These are phyloP conservation scores for Hololepta plana DNA, from an alignment of 2,888 invertebrate genomes.

Conservation along the genomic window DNA sequence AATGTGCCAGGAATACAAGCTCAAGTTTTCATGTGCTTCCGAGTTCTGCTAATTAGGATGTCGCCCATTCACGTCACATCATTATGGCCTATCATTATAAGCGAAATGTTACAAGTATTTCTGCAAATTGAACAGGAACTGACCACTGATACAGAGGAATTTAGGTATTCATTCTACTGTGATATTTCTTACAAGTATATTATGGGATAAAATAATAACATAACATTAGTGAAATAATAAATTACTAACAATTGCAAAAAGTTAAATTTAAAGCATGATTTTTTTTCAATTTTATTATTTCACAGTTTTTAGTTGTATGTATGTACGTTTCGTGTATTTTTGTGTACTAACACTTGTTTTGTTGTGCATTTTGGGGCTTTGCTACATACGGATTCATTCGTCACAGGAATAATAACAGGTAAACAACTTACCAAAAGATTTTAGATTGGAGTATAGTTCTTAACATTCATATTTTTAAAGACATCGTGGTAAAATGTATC, in stretches of 20 bases:
- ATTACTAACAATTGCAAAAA: too few relatives aligned
- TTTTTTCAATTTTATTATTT: too few relatives aligned
- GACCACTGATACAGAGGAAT: conserved; percentile 54
- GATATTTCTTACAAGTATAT: too few relatives aligned
- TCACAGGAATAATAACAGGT: conserved; percentile 17
- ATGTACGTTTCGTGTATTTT: neutral
- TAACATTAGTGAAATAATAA: too few relatives aligned
- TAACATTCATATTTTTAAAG: too few relatives aligned
- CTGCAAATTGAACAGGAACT: conserved; percentile 73
- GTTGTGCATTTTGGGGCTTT: conserved; percentile 4
- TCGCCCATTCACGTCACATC: conserved; percentile 71
- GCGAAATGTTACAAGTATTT: conserved; percentile 79
- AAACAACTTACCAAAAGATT: too few relatives aligned
- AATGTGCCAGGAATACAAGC: conserved; percentile 60
- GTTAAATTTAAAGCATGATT: too few relatives aligned
- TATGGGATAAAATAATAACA: too few relatives aligned
- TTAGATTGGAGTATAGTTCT: too few relatives aligned
- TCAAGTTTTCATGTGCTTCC: conserved; percentile 74
- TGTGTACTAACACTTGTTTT: conserved; percentile 2
- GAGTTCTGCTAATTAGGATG: conserved; percentile 69
- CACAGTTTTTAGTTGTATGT: too few relatives aligned
- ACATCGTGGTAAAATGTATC: too few relatives aligned
- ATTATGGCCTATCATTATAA: conserved; percentile 81
- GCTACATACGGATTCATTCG: conserved; percentile 9
- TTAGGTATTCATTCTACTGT: conserved; percentile 41